phyloP scores from a whole-genome alignment of 1,140 invertebrate genomes.

The Calliopsis andreniformis region DNA sequence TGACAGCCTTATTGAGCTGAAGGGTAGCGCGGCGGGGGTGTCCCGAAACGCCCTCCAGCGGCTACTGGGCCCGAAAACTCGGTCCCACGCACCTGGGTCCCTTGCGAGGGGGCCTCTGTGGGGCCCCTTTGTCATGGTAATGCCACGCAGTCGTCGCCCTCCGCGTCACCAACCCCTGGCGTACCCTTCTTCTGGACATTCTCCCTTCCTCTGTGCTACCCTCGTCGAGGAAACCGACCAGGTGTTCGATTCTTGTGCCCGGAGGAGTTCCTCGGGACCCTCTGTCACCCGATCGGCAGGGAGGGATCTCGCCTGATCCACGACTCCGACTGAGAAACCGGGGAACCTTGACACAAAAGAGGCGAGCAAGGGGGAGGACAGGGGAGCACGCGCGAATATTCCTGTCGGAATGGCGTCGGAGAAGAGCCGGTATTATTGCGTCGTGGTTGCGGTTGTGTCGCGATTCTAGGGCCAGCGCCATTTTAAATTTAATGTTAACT shows the following conservation, averaged over 20 bases:
- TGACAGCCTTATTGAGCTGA: conserved; percentile 49
- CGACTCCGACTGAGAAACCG: conserved; percentile 54
- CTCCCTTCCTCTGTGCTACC: conserved; percentile 43
- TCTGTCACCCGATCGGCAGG: conserved; percentile 68
- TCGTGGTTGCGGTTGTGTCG: neutral
- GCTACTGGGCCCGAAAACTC: conserved; percentile 72
- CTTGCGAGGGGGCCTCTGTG: conserved; percentile 66
- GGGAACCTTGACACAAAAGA: conserved; percentile 51
- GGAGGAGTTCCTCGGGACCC: conserved; percentile 68
- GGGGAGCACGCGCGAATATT: conserved; percentile 57
- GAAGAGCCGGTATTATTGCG: neutral
- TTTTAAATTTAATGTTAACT: neutral
- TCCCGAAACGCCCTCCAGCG: conserved; percentile 72
- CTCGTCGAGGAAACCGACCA: conserved; percentile 66
- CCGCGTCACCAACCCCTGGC: conserved; percentile 34
- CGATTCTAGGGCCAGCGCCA: neutral
- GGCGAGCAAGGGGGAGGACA: conserved; percentile 11
- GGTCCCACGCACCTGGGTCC: conserved; percentile 79
- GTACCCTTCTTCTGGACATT: conserved; percentile 13
- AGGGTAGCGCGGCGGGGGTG: conserved; percentile 73
- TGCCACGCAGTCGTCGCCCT: conserved; percentile 50
- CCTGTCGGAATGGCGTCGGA: conserved; percentile 31
- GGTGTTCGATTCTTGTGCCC: conserved; percentile 68
- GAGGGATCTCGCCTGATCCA: conserved; percentile 60
- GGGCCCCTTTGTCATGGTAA: conserved; percentile 77